A percentile compares a stretch with the other conserved stretches of the same genome.
Evolutionary conservation across 2,888 invertebrate genomes (phyloP).

Genomic region (Drosophila longiperda): DNA sequence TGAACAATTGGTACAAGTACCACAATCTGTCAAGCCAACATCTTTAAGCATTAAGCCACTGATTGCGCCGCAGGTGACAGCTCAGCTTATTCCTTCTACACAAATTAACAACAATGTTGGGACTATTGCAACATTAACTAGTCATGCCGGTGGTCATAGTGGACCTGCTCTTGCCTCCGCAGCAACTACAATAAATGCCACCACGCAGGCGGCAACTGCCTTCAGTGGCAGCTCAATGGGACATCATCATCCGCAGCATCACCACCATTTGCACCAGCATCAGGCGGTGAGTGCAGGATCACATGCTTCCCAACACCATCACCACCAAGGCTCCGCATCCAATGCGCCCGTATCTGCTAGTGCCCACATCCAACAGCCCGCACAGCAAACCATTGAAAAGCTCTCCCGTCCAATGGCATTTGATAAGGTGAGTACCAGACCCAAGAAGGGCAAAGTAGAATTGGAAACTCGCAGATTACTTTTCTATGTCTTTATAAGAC

Average conservation of each 20-base stretch:
- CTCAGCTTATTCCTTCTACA: slow-evolving; percentile 35
- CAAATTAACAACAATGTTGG: slow-evolving; percentile 11
- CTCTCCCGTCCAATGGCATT: slow-evolving; percentile 89
- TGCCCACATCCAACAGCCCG: slow-evolving; percentile 34
- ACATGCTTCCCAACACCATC: slow-evolving; percentile 39
- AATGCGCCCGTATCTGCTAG: slow-evolving; percentile 36
- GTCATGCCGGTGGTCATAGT: slow-evolving; percentile 31
- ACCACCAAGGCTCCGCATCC: slow-evolving; percentile 52
- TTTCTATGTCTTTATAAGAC: neutral
- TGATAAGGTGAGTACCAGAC: slow-evolving; percentile 88
- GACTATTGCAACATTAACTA: slow-evolving; percentile 23
- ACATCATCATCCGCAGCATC: slow-evolving; percentile 58
- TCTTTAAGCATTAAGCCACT: slow-evolving; percentile 49
- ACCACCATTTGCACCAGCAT: slow-evolving; percentile 42
- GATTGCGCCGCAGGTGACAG: slow-evolving; percentile 16
- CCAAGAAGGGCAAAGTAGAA: neutral
- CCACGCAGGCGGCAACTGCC: slow-evolving; percentile 75
- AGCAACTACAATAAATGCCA: slow-evolving; percentile 73
- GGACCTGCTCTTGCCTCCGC: slow-evolving; percentile 68
- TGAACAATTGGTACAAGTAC: slow-evolving; percentile 21
- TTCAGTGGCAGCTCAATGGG: slow-evolving; percentile 76
- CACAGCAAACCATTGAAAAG: slow-evolving; percentile 83
- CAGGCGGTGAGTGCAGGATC: slow-evolving; percentile 17
- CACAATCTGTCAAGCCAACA: slow-evolving; percentile 58
- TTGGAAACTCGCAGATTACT: neutral